Evolutionary conservation across 1,140 invertebrate species (phyloP).

Genomic region (Pseudomyrmex pallidus): DNA sequence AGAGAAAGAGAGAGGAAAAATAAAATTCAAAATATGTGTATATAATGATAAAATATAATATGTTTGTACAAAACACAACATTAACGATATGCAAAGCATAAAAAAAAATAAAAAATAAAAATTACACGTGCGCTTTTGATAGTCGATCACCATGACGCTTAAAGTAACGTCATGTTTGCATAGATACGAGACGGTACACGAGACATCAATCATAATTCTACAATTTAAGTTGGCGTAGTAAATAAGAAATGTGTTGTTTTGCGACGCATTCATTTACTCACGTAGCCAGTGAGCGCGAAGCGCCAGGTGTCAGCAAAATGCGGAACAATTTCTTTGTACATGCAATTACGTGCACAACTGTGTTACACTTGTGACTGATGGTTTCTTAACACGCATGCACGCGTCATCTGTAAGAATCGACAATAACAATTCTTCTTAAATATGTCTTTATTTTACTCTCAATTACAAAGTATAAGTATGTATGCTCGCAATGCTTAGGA

Average conservation of each 20-base stretch:
- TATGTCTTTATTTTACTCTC: too few relatives aligned
- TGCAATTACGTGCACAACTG: conserved; percentile 41
- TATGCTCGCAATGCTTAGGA: too few relatives aligned
- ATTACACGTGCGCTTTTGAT: neutral
- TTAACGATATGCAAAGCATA: neutral
- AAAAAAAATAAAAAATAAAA: conserved; percentile 5
- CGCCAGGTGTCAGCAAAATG: conserved; percentile 41
- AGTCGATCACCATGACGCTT: conserved; percentile 10
- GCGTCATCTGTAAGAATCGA: too few relatives aligned
- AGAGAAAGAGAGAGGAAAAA: neutral
- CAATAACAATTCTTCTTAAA: too few relatives aligned
- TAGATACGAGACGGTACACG: neutral
- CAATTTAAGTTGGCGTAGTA: conserved; percentile 4
- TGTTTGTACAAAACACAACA: neutral
- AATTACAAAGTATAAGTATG: too few relatives aligned
- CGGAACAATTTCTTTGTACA: conserved; percentile 42
- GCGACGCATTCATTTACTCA: conserved; percentile 13
- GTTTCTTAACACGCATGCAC: conserved; percentile 1
- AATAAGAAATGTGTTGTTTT: conserved; percentile 28
- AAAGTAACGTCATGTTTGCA: conserved; percentile 12
- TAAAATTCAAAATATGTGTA: too few relatives aligned
- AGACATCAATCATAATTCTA: conserved; percentile 41
- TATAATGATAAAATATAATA: conserved; percentile 14
- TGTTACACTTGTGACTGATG: conserved; percentile 13
- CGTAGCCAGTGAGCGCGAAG: conserved; percentile 13